A percentile compares a stretch with the other conserved stretches of the same genome.
phyloP scores from a whole-genome alignment of 2,888 invertebrate species.

The Fragum whitleyi region DNA sequence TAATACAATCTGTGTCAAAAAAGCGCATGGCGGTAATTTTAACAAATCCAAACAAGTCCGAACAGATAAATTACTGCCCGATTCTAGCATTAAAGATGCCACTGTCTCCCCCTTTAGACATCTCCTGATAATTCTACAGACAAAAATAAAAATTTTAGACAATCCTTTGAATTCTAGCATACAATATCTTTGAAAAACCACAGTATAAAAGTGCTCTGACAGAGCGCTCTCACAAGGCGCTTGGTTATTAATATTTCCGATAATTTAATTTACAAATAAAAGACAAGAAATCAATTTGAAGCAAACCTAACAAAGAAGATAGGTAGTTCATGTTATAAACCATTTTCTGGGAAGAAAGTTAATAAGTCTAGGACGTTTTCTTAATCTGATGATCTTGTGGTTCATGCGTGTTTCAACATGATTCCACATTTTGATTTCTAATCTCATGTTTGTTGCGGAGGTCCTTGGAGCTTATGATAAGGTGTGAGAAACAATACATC shows the following conservation, averaged over 20 bases:
- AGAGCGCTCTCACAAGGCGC: not conserved
- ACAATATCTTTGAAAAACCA: too few relatives aligned
- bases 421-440: not conserved
- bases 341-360: too few relatives aligned
- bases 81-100: too few relatives aligned
- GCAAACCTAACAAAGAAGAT: too few relatives aligned
- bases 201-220: not conserved
- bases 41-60: constrained; percentile 48
- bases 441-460: constrained; percentile 51
- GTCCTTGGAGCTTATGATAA: constrained; percentile 61
- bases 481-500: constrained; percentile 15
- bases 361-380: too few relatives aligned
- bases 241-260: not conserved
- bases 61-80: too few relatives aligned
- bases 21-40: constrained; percentile 52
- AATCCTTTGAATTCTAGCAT: too few relatives aligned
- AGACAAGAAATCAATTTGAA: not conserved
- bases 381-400: too few relatives aligned
- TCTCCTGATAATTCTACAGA: too few relatives aligned
- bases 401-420: constrained; percentile 43
- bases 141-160: too few relatives aligned
- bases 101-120: too few relatives aligned
- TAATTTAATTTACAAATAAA: not conserved
- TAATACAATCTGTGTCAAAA: not conserved
- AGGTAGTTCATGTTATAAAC: too few relatives aligned